A percentile compares a stretch with the other conserved stretches of the same genome.
Conservation (phyloP, 2,113 vertebrate genomes). For the Hymenochirus boettgeri region DNA sequence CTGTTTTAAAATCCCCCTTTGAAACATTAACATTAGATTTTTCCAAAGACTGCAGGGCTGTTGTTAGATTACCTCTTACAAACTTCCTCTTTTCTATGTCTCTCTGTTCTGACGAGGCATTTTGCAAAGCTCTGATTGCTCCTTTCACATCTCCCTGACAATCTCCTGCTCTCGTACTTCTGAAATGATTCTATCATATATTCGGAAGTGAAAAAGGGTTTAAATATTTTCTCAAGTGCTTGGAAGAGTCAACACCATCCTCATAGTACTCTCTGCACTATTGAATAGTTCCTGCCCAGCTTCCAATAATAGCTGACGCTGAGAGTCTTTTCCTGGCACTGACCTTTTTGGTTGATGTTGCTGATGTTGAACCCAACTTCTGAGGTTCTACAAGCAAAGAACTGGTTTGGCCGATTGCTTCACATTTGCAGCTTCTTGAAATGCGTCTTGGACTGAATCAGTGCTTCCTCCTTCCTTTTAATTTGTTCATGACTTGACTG, state of each 20-base stretch:
- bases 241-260: slow-evolving; percentile 60
- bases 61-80: slow-evolving; percentile 76
- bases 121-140: slow-evolving; percentile 59
- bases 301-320: slow-evolving; percentile 53
- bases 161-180: slow-evolving; percentile 65
- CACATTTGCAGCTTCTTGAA: slow-evolving; percentile 42
- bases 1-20: slow-evolving; percentile 70
- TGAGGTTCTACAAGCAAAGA: slow-evolving; percentile 49
- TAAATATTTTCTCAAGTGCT: slow-evolving; percentile 56
- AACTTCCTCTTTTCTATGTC: slow-evolving; percentile 76
- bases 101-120: slow-evolving; percentile 55
- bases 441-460: slow-evolving; percentile 9
- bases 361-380: slow-evolving; percentile 54
- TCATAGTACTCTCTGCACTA: slow-evolving; percentile 60
- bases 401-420: slow-evolving; percentile 40
- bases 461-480: slow-evolving; percentile 26
- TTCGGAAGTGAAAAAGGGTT: slow-evolving; percentile 61
- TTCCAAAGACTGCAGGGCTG: slow-evolving; percentile 77
- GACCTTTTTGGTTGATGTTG: slow-evolving; percentile 79
- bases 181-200: slow-evolving; percentile 64
- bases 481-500: slow-evolving; percentile 35
- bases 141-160: slow-evolving; percentile 68
- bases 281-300: slow-evolving; percentile 53
- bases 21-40: slow-evolving; percentile 80
- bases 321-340: slow-evolving; percentile 71